Evolutionary conservation across 2,113 vertebrate species (phyloP).

Genomic region (Callocephalon fimbriatum): DNA sequence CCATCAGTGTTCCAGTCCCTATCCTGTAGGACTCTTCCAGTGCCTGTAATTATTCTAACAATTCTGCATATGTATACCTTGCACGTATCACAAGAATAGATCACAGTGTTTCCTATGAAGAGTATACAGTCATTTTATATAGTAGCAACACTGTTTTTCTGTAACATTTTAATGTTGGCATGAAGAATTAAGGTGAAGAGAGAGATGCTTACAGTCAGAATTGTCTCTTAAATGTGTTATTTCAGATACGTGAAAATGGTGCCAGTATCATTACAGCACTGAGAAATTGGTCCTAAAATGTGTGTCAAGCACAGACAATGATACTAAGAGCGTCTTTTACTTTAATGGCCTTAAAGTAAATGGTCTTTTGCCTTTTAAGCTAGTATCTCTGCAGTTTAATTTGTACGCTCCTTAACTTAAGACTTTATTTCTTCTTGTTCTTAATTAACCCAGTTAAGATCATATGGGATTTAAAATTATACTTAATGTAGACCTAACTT

Average conservation of each 20-base stretch:
- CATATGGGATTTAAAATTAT: background rate
- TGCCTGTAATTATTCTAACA: background rate
- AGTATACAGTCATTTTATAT: background rate
- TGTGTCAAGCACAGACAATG: background rate
- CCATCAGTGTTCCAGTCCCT: background rate
- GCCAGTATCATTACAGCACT: background rate
- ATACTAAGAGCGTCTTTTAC: background rate
- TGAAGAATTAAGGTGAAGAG: background rate
- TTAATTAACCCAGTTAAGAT: background rate
- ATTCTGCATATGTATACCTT: background rate
- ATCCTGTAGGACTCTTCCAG: constrained; percentile 9
- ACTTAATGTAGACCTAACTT: background rate
- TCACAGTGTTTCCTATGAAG: background rate
- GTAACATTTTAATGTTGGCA: background rate
- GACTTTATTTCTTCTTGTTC: background rate
- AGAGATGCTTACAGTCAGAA: background rate
- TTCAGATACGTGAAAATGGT: background rate
- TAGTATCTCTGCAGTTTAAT: background rate
- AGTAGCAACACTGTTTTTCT: background rate
- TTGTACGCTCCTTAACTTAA: background rate
- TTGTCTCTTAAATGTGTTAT: background rate
- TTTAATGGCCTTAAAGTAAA: background rate
- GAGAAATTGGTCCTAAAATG: background rate
- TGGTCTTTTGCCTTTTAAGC: background rate
- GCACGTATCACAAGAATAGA: background rate